A percentile compares a stretch with the other conserved stretches of the same genome.
Conservation (phyloP, 37 sponge, comb jelly and placozoan genomes). For the Amphimedon queenslandica region DNA sequence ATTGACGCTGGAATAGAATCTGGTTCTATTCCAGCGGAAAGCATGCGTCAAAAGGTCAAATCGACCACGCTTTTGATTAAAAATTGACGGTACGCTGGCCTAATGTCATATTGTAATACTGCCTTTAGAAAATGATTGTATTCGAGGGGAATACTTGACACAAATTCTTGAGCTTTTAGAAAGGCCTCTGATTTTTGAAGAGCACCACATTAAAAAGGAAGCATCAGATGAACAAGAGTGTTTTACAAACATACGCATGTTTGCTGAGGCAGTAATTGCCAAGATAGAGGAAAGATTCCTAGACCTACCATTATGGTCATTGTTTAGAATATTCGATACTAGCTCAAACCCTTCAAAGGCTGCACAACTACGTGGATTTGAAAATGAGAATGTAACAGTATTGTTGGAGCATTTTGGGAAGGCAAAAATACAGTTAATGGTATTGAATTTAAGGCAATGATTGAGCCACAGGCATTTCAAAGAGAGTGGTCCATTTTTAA, state of each 20-base stretch:
- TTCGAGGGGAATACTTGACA: background rate
- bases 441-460: background rate
- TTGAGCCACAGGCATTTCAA: background rate
- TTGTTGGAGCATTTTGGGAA: background rate
- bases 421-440: background rate
- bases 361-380: background rate
- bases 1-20: too few species aligned
- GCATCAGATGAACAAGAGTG: background rate
- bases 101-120: too few species aligned
- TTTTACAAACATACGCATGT: background rate
- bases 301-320: conserved; percentile 5
- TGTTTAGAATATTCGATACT: conserved; percentile 4
- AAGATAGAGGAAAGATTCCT: background rate
- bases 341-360: conserved; percentile 1
- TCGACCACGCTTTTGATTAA: too few species aligned
- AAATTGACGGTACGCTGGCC: too few species aligned
- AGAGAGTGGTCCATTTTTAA: conserved; percentile 5
- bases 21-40: too few species aligned
- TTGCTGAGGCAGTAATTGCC: background rate
- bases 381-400: background rate
- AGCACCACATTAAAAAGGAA: background rate
- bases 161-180: background rate
- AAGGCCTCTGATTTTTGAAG: background rate
- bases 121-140: background rate
- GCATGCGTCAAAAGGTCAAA: too few species aligned